Evolutionary conservation across 2,797 vertebrate genomes (phyloP).

Genomic region (Enteromius argenteus): DNA sequence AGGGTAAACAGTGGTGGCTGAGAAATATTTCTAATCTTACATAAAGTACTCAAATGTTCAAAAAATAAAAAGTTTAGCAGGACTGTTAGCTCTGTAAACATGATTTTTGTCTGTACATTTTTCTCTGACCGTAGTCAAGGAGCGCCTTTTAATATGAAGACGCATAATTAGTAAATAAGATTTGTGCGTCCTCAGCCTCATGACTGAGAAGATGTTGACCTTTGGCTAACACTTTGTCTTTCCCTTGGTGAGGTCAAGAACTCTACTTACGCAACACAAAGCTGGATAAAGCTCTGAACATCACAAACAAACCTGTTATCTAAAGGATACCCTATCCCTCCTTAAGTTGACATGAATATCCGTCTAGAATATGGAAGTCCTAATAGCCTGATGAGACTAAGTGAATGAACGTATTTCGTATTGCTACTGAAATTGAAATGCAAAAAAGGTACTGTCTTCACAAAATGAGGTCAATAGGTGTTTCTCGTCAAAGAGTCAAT

Average conservation of each 20-base stretch:
- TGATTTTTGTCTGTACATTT: background rate
- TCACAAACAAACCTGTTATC: constrained; percentile 33
- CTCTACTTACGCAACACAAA: constrained; percentile 23
- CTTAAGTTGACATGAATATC: background rate
- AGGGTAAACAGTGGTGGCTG: background rate
- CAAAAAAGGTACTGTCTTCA: background rate
- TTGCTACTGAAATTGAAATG: background rate
- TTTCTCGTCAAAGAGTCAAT: background rate
- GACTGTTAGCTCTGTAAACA: background rate
- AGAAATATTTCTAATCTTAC: background rate
- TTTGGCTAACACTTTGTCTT: constrained; percentile 1
- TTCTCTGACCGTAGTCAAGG: background rate
- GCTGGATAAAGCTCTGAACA: constrained; percentile 1
- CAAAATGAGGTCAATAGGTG: background rate
- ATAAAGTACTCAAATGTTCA: background rate
- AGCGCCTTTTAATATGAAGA: constrained; percentile 1
- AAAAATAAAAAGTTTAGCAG: background rate
- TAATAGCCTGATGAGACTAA: background rate
- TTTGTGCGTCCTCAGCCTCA: background rate
- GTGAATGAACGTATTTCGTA: background rate
- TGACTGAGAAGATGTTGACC: constrained; percentile 20
- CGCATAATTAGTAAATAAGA: constrained; percentile 24
- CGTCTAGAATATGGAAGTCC: background rate
- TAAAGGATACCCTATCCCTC: constrained; percentile 12
- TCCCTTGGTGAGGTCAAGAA: constrained; percentile 15